Evolutionary conservation across 37 sponge, comb jelly and placozoan genomes (phyloP).

Genomic region (Cliona cf. orientalis): DNA sequence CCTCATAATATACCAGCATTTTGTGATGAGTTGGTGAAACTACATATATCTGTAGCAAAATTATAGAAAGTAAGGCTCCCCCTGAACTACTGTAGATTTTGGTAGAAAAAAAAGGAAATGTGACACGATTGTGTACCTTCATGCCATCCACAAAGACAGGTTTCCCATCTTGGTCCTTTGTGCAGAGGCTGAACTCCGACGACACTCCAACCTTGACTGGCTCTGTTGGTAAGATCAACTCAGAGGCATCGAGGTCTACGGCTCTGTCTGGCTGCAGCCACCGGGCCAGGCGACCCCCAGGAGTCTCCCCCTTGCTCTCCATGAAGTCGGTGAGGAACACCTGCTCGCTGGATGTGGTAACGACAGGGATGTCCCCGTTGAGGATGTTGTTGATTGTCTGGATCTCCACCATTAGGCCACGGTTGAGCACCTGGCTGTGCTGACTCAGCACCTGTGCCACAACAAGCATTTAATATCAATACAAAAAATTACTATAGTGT

Average conservation of each 20-base stretch:
- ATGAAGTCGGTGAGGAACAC: conserved; percentile 90
- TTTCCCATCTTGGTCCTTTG: conserved; percentile 77
- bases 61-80: background rate
- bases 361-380: conserved; percentile 56
- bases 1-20: background rate
- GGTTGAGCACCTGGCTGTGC: conserved; percentile 61
- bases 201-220: conserved; percentile 22
- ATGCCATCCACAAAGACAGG: conserved; percentile 80
- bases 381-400: conserved; percentile 69
- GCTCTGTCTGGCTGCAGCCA: conserved; percentile 91
- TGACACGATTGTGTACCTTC: too few relatives aligned
- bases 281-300: conserved; percentile 92
- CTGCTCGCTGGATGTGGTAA: conserved; percentile 43
- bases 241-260: conserved; percentile 77
- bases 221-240: conserved; percentile 40
- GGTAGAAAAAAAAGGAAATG: background rate
- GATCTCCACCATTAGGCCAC: conserved; percentile 70
- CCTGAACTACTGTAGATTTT: background rate
- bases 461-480: background rate
- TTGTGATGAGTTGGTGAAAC: background rate
- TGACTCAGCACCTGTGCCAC: conserved; percentile 54
- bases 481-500: too few relatives aligned
- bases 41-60: background rate
- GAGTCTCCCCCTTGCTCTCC: conserved; percentile 65
- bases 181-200: conserved; percentile 40